phyloP scores from a whole-genome alignment of 2,113 vertebrate species.

The Rhinogobius similis region DNA sequence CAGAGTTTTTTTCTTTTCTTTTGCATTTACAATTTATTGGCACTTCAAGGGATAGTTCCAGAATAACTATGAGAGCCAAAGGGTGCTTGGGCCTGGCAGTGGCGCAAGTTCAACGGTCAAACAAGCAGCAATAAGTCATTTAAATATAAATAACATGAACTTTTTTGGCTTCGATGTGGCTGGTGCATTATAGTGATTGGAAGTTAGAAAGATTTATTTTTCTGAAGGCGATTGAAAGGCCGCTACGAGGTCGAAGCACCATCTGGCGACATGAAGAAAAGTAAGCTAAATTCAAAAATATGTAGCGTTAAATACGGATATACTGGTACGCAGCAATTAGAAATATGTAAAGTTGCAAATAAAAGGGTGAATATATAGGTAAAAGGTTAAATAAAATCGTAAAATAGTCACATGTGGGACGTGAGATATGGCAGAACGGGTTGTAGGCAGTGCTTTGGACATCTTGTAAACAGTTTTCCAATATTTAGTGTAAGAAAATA shows the following conservation, averaged over 20 bases:
- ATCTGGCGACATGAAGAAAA: constrained; percentile 14
- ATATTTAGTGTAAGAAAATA: constrained; percentile 69
- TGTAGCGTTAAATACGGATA: constrained; percentile 31
- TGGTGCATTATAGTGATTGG: not conserved
- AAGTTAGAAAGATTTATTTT: not conserved
- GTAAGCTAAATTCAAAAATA: constrained; percentile 33
- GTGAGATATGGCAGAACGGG: not conserved
- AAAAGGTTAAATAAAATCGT: constrained; percentile 52
- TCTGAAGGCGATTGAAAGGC: constrained; percentile 1
- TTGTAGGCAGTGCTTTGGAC: not conserved
- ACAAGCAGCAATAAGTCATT: not conserved
- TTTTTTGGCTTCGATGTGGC: not conserved
- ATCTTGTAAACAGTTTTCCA: constrained; percentile 46
- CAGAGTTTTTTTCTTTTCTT: not conserved
- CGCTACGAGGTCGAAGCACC: constrained; percentile 23
- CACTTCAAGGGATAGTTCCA: constrained; percentile 54
- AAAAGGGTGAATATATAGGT: constrained; percentile 12
- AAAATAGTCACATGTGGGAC: constrained; percentile 27
- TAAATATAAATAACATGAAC: not conserved
- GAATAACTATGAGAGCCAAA: constrained; percentile 5
- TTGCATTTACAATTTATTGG: constrained; percentile 61
- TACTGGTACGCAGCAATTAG: constrained; percentile 22
- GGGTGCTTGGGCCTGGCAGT: constrained; percentile 13
- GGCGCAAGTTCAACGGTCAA: constrained; percentile 9
- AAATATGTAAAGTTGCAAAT: constrained; percentile 8